Percentiles rank a stretch among this genome's conserved stretches.
phyloP scores from a whole-genome alignment of 1,140 invertebrate species.

The Gryon sp. region DNA sequence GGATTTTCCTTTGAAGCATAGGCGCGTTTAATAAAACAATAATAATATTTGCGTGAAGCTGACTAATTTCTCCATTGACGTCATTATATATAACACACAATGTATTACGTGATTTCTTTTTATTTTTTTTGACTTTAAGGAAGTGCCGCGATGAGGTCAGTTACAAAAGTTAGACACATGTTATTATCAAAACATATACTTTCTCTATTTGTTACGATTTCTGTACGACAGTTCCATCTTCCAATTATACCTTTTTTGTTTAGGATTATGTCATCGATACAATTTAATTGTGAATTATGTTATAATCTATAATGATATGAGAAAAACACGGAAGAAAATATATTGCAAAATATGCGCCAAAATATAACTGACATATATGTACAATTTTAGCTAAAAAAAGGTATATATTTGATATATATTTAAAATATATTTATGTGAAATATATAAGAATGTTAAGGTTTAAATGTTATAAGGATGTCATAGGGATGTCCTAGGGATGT shows the following conservation, averaged over 20 bases:
- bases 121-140: conserved; percentile 19
- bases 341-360: too few relatives aligned
- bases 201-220: conserved; percentile 27
- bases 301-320: neutral
- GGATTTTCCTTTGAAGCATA: conserved; percentile 5
- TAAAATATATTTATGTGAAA: too few relatives aligned
- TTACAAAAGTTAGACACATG: conserved; percentile 17
- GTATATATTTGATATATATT: too few relatives aligned
- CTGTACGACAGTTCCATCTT: neutral
- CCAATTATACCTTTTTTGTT: neutral
- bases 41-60: conserved; percentile 13
- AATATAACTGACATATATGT: too few relatives aligned
- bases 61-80: conserved; percentile 18
- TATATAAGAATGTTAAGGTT: too few relatives aligned
- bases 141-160: neutral
- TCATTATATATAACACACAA: conserved; percentile 17
- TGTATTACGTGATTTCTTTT: conserved; percentile 27
- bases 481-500: too few relatives aligned
- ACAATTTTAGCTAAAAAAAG: too few relatives aligned
- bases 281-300: too few relatives aligned
- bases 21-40: conserved; percentile 13
- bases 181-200: conserved; percentile 28
- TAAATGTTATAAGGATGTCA: too few relatives aligned
- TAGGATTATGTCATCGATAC: neutral
- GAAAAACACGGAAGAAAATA: too few relatives aligned